Evolutionary conservation across 2,797 vertebrate genomes (phyloP).

Genomic region (Hylomyscus alleni): DNA sequence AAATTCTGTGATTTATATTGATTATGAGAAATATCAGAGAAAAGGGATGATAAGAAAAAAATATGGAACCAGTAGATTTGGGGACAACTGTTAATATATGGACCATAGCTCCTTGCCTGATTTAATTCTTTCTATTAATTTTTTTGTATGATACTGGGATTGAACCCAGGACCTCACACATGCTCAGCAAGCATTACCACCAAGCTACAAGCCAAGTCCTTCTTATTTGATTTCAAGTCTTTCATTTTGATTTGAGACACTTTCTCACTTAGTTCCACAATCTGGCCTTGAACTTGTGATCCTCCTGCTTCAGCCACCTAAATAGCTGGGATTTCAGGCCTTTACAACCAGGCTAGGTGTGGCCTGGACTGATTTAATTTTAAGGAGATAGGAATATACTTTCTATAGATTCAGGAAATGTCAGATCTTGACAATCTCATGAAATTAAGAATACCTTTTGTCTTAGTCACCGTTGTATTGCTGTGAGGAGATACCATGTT

Average conservation of each 20-base stretch:
- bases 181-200: neutral
- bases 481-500: neutral
- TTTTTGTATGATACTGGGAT: neutral
- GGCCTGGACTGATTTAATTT: slow-evolving; percentile 8
- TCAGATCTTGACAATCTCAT: neutral
- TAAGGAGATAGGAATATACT: neutral
- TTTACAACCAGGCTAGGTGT: neutral
- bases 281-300: neutral
- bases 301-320: neutral
- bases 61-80: neutral
- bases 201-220: too few relatives aligned
- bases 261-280: neutral
- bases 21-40: neutral
- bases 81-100: neutral
- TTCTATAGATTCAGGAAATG: neutral
- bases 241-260: neutral
- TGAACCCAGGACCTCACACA: neutral
- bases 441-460: neutral
- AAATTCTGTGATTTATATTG: neutral
- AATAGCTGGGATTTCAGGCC: neutral
- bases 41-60: neutral
- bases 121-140: neutral
- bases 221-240: too few relatives aligned
- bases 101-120: neutral
- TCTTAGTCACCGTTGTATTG: neutral